phyloP scores from a whole-genome alignment of 2,797 vertebrate genomes.

The Chaunax sp. region DNA sequence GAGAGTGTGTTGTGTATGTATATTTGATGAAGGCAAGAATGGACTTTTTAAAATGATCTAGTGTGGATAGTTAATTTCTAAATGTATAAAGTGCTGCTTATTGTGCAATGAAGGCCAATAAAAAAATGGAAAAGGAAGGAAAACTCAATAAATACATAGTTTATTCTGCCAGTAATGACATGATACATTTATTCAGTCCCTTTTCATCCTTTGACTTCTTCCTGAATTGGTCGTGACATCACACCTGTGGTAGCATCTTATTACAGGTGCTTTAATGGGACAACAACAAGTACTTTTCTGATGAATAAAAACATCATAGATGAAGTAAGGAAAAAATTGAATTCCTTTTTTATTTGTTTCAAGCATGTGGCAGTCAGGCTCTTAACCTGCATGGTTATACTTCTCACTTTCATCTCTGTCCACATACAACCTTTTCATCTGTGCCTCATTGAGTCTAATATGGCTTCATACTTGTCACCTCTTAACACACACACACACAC shows the following conservation, averaged over 20 bases:
- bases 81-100: neutral
- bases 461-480: too few relatives aligned
- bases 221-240: too few relatives aligned
- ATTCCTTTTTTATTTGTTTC: slow-evolving; percentile 1
- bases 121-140: neutral
- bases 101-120: neutral
- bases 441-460: slow-evolving; percentile 22
- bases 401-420: slow-evolving; percentile 12
- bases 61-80: neutral
- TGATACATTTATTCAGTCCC: neutral
- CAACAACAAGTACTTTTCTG: too few relatives aligned
- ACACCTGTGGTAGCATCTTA: neutral
- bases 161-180: too few relatives aligned
- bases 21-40: neutral
- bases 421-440: slow-evolving; percentile 13
- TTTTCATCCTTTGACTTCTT: slow-evolving; percentile 3
- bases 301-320: neutral
- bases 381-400: neutral
- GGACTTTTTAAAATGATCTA: neutral
- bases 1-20: neutral
- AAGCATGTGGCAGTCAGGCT: neutral
- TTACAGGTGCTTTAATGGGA: neutral
- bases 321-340: neutral
- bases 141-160: neutral
- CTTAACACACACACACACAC: too few relatives aligned